Evolutionary conservation across 2,888 invertebrate species (phyloP).

Genomic region (Meliscaeva auricollis): DNA sequence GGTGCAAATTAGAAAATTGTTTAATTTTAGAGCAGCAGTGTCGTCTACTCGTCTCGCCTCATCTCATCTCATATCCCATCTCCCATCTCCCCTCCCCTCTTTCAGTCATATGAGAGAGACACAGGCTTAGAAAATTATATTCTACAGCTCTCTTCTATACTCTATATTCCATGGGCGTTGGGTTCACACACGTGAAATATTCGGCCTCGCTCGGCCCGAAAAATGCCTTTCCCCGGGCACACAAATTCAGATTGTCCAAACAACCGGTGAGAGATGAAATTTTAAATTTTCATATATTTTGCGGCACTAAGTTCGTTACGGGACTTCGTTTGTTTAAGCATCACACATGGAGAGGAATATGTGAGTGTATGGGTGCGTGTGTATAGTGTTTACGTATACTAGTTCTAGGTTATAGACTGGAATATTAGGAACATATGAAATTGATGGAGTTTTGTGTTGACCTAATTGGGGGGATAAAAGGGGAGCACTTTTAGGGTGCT

Average conservation of each 20-base stretch:
- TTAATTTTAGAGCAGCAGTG: slow-evolving; percentile 67
- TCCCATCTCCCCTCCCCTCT: neutral
- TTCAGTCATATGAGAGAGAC: neutral
- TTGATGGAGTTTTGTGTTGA: slow-evolving; percentile 66
- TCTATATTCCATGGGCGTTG: slow-evolving; percentile 43
- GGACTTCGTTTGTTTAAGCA: slow-evolving; percentile 33
- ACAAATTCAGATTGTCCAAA: slow-evolving; percentile 54
- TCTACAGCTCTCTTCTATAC: slow-evolving; percentile 20
- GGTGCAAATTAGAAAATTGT: slow-evolving; percentile 76
- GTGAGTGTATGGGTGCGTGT: neutral
- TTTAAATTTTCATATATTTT: slow-evolving; percentile 74
- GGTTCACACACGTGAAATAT: slow-evolving; percentile 33
- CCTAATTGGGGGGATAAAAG: slow-evolving; percentile 60
- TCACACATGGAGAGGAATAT: neutral
- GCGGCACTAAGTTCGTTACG: slow-evolving; percentile 60
- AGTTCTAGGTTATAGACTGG: slow-evolving; percentile 6
- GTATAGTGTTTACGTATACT: neutral
- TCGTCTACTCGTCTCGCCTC: slow-evolving; percentile 43
- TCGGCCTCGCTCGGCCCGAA: slow-evolving; percentile 17
- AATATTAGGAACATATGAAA: slow-evolving; percentile 29
- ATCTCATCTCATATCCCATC: neutral
- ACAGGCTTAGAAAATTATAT: slow-evolving; percentile 54
- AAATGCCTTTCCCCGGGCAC: slow-evolving; percentile 49
- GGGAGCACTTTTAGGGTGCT: neutral
- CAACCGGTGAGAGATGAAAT: slow-evolving; percentile 58